Base-by-base conservation (phyloP, 1,140 invertebrate species). In the Magallana angulata region DNA sequence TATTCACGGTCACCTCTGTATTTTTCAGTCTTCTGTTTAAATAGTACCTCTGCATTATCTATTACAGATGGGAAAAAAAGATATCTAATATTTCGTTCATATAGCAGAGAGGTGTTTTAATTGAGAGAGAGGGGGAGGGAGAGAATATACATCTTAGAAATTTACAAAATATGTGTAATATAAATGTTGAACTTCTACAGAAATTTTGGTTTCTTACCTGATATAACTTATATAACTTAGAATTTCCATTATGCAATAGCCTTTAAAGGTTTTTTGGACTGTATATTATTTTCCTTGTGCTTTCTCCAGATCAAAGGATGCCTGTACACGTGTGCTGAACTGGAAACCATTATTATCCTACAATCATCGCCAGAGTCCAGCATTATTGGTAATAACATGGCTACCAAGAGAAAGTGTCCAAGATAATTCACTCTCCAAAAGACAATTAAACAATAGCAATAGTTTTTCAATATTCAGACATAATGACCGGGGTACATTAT, bases 11-110 rank as follows among this genome's bases (percentile, higher is more conserved):
- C 71, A 90, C 58, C 56, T 89, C 89, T 24, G 84, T 85, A 57
- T 82, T 85, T 30, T 86, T 36, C 4, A 91, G 84, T 14, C 89
- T 30, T 36, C 87, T 57, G n/a, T 82, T 82, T 82, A 91, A 58
- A 18, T 68, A 82, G 48, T 86, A 87, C 90, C 89, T 91, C 56
- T 90, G 90, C 90, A 90, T 90, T 16, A 91, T 87, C 90, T 91
- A 76, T 11, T 84, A 88, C 0, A 82, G n/a, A 36, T 3, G 1
- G 2, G 4, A 36, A 57, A 64, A 82, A 59, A 62, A 30, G 62
- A 60, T 7, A n/a, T 48, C 14, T 16, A 64, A 64, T 64, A n/a
- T 7, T n/a, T 18, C 7, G 36, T 1, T 64, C 16, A 64, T n/a
- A 64, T 64, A 16, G 16, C 18, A 64, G 36, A 36, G 36, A 36